These are phyloP conservation scores for Ectropis crepuscularia DNA, from an alignment of 2,888 invertebrate genomes.

Conservation along the genomic window DNA sequence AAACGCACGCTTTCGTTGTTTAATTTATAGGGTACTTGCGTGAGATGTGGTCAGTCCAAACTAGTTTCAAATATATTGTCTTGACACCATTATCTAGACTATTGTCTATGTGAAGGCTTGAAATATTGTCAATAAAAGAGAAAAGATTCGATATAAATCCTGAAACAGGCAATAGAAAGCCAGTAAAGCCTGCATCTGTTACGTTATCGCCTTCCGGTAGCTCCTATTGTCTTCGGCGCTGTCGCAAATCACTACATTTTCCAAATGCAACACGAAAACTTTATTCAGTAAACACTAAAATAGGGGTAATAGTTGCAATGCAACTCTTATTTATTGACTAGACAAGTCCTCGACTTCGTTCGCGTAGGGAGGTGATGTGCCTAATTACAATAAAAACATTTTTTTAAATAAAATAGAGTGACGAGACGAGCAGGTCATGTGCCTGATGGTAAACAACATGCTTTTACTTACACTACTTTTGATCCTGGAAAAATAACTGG, in stretches of 20 bases:
- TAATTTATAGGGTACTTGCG: no score
- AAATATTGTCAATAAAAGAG: slow-evolving; percentile 19
- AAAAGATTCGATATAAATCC: slow-evolving; percentile 22
- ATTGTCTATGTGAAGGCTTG: slow-evolving; percentile 1
- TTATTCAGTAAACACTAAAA: neutral
- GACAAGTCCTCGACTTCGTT: no score
- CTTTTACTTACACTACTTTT: no score
- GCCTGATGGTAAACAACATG: no score
- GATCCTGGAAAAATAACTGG: no score
- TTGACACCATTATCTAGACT: slow-evolving; percentile 5
- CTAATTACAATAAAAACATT: no score
- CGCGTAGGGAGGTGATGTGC: no score
- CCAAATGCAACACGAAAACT: slow-evolving; percentile 10
- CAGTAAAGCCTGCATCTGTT: slow-evolving; percentile 20
- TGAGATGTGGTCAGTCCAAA: no score
- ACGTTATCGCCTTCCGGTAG: slow-evolving; percentile 10
- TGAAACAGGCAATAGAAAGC: slow-evolving; percentile 22
- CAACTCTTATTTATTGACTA: neutral
- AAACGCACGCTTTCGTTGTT: no score
- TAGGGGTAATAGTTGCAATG: neutral
- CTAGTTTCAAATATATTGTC: no score
- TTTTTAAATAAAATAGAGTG: no score
- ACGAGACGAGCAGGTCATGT: no score
- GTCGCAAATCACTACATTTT: slow-evolving; percentile 20
- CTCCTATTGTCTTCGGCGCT: slow-evolving; percentile 8